These are phyloP conservation scores for Anarsia innoxiella DNA, from an alignment of 2,888 invertebrate genomes.

Conservation along the genomic window DNA sequence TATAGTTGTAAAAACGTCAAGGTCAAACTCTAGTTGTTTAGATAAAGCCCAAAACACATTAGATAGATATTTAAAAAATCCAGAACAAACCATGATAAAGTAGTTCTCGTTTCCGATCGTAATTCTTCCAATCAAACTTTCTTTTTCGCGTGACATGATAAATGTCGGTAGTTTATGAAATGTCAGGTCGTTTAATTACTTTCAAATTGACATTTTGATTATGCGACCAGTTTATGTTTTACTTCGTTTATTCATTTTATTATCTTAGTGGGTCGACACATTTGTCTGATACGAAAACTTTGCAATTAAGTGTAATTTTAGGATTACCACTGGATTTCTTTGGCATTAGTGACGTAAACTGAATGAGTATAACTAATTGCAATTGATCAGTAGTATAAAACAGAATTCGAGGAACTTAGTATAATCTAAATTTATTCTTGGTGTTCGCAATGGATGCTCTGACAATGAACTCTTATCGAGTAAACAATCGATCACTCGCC, in stretches of 20 bases:
- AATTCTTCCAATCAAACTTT: constrained; percentile 12
- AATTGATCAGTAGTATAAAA: too few species aligned
- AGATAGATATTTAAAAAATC: constrained; percentile 20
- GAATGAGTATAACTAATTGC: too few species aligned
- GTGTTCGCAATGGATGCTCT: constrained; percentile 60
- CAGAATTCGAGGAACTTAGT: too few species aligned
- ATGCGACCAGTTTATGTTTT: constrained; percentile 10
- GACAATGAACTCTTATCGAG: constrained; percentile 69
- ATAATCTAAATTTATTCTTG: too few species aligned
- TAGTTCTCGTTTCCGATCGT: constrained; percentile 8
- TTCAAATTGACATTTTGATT: constrained; percentile 15
- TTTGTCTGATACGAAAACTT: constrained; percentile 5
- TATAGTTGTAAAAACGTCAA: constrained; percentile 54
- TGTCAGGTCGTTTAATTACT: constrained; percentile 22
- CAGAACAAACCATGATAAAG: constrained; percentile 7
- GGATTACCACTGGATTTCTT: too few species aligned
- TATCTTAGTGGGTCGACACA: constrained; percentile 10
- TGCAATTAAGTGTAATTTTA: constrained; percentile 6
- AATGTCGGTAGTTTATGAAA: constrained; percentile 21
- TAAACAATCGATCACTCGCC: constrained; percentile 66
- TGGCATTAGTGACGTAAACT: too few species aligned
- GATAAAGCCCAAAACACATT: constrained; percentile 11
- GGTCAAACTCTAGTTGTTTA: constrained; percentile 45
- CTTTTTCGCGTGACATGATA: constrained; percentile 16
- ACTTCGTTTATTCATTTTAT: constrained; percentile 8